A percentile compares a stretch with the other conserved stretches of the same genome.
Evolutionary conservation across 2,797 vertebrate species (phyloP).

Genomic region (Ammospiza maritima): DNA sequence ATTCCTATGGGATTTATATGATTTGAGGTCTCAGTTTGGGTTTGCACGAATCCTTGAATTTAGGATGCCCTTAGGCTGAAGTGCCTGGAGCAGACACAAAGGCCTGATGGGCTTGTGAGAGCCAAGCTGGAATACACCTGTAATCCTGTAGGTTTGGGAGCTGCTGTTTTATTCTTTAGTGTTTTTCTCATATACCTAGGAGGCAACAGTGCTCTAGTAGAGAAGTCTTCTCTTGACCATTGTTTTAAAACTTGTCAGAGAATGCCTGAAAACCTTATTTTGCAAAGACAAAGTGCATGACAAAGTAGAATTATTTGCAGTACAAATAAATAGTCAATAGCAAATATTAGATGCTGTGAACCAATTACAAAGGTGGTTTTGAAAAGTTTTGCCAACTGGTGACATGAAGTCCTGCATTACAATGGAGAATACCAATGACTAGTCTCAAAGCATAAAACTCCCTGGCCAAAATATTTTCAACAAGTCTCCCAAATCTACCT

Average conservation of each 20-base stretch:
- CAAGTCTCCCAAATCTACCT: neutral
- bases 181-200: neutral
- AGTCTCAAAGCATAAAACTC: neutral
- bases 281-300: neutral
- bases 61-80: neutral
- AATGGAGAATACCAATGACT: neutral
- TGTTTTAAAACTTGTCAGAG: neutral
- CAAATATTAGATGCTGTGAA: neutral
- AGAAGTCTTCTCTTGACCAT: neutral
- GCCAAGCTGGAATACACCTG: neutral
- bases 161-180: neutral
- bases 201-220: neutral
- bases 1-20: neutral
- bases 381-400: neutral
- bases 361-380: neutral
- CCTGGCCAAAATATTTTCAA: neutral
- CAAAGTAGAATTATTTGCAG: neutral
- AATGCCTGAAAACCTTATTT: neutral
- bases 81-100: neutral
- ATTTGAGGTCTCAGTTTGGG: neutral
- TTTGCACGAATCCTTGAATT: neutral
- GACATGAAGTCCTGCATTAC: neutral
- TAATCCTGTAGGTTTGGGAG: neutral
- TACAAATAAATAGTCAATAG: neutral
- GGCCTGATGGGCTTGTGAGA: neutral